phyloP scores from a whole-genome alignment of 2,797 vertebrate genomes.

The Molossus molossus region DNA sequence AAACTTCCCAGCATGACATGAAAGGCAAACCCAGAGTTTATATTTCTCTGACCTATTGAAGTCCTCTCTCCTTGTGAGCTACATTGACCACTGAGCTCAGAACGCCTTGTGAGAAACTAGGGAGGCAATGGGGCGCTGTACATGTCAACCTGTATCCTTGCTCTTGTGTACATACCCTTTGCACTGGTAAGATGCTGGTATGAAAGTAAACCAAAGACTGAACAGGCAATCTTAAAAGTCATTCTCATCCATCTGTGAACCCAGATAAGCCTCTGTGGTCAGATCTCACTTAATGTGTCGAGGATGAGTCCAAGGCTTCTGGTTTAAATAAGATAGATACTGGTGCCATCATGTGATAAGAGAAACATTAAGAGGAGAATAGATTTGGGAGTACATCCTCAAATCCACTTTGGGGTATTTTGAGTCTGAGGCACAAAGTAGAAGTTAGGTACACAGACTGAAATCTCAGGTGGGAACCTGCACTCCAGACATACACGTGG shows the following conservation, averaged over 20 bases:
- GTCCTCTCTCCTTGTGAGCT: background rate
- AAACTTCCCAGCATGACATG: background rate
- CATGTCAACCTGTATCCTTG: background rate
- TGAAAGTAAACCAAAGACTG: background rate
- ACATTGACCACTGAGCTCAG: background rate
- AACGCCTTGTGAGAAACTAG: background rate
- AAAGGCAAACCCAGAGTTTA: background rate
- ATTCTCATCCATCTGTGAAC: background rate
- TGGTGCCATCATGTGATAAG: background rate
- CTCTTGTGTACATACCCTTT: background rate
- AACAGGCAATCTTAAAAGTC: background rate
- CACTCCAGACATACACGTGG: background rate
- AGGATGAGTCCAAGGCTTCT: background rate
- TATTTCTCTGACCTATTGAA: background rate
- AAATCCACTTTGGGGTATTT: background rate
- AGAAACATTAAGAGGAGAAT: background rate
- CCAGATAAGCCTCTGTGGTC: background rate
- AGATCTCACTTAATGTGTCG: background rate
- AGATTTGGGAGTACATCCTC: background rate
- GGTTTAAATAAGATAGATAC: background rate
- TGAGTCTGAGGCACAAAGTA: background rate
- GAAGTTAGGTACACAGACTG: background rate
- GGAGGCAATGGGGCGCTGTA: background rate
- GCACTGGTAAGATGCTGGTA: background rate
- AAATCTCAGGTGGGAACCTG: conserved; percentile 3